A percentile compares a stretch with the other conserved stretches of the same genome.
Evolutionary conservation across 2,113 vertebrate genomes (phyloP).

Genomic region (Butastur rufipennis): DNA sequence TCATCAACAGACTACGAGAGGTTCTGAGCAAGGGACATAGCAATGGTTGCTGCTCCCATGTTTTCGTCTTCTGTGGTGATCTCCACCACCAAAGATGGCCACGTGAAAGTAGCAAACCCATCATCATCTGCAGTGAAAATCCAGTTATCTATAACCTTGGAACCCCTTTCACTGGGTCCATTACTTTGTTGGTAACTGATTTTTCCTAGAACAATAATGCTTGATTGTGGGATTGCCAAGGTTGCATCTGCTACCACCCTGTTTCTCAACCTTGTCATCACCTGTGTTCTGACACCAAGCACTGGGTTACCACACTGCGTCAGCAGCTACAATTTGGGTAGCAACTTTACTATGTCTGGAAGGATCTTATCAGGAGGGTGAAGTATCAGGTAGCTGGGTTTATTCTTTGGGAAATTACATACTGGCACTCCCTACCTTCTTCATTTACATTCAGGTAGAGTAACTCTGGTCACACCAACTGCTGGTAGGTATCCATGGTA

Average conservation of each 20-base stretch:
- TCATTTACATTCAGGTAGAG: not conserved
- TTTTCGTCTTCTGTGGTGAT: not conserved
- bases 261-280: not conserved
- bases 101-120: not conserved
- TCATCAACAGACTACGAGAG: not conserved
- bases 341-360: not conserved
- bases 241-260: not conserved
- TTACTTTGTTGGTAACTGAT: not conserved
- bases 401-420: not conserved
- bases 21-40: not conserved
- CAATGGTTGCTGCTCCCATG: not conserved
- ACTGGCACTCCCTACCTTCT: not conserved
- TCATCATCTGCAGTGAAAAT: not conserved
- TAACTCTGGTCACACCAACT: not conserved
- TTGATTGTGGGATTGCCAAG: not conserved
- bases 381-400: not conserved
- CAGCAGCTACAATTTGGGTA: not conserved
- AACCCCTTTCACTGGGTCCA: not conserved
- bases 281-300: not conserved
- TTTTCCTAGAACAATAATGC: not conserved
- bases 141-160: not conserved
- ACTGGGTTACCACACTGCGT: not conserved
- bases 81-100: not conserved
- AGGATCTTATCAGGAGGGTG: not conserved
- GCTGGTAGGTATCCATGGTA: not conserved